Conservation (phyloP, 2,888 invertebrate genomes). For the Petrolisthes manimaculis region DNA sequence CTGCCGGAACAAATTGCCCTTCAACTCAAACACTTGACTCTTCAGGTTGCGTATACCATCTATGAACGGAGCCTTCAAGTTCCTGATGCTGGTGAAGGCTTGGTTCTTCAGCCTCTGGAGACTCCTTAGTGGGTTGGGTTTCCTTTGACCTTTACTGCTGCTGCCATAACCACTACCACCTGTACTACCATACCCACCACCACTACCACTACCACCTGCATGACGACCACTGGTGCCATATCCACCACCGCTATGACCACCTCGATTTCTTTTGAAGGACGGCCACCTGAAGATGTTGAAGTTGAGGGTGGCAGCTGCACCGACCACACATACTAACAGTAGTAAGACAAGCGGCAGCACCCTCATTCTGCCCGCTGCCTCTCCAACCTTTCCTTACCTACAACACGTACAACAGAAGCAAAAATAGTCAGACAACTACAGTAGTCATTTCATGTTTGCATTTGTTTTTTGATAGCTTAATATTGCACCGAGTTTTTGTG, state of each 20-base stretch:
- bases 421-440: too few relatives aligned
- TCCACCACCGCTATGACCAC: constrained; percentile 8
- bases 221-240: neutral
- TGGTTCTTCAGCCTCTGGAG: constrained; percentile 50
- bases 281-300: constrained; percentile 63
- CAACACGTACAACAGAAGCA: too few relatives aligned
- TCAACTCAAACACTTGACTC: constrained; percentile 50
- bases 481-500: too few relatives aligned
- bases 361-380: constrained; percentile 24
- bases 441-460: too few relatives aligned
- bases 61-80: constrained; percentile 53
- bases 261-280: constrained; percentile 46
- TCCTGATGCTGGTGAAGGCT: constrained; percentile 52
- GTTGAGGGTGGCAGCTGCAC: constrained; percentile 36
- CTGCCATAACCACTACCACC: constrained; percentile 10
- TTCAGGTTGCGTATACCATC: constrained; percentile 58
- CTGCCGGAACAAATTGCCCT: constrained; percentile 45
- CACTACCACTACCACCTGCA: neutral
- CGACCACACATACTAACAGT: constrained; percentile 31
- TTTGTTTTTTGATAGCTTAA: too few relatives aligned
- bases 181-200: constrained; percentile 14
- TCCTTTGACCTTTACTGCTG: constrained; percentile 19
- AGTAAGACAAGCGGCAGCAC: constrained; percentile 31
- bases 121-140: constrained; percentile 28
- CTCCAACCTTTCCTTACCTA: too few relatives aligned